phyloP scores from a whole-genome alignment of 35 echinoderm and acorn worm genomes.

The Amphiura filiformis region DNA sequence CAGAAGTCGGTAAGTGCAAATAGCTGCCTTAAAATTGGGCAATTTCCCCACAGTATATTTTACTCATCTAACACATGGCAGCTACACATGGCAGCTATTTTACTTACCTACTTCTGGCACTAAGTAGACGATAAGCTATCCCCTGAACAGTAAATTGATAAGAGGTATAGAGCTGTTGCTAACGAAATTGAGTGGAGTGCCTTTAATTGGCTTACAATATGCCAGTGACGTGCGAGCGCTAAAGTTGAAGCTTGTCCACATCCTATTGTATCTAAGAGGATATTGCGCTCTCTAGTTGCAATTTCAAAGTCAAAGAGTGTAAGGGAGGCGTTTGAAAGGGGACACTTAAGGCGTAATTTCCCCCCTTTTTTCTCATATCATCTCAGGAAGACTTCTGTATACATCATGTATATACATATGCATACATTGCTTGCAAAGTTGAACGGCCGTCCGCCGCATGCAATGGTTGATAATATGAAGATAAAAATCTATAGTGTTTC shows the following conservation, averaged over 20 bases:
- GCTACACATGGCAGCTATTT: no score
- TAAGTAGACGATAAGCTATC: no score
- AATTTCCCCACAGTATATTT: no score
- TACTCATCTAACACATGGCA: no score
- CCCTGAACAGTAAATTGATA: no score
- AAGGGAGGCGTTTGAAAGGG: not conserved
- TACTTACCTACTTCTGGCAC: no score
- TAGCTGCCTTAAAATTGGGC: no score
- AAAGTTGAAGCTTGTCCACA: not conserved
- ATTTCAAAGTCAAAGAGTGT: not conserved
- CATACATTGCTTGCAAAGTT: not conserved
- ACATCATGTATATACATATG: slow-evolving; percentile 1
- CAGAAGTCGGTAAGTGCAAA: no score
- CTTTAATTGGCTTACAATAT: not conserved
- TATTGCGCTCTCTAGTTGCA: slow-evolving; percentile 4
- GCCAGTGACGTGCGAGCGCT: not conserved
- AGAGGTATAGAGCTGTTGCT: no score
- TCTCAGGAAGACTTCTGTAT: not conserved
- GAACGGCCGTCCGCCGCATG: not conserved
- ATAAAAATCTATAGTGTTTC: not conserved
- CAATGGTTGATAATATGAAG: not conserved
- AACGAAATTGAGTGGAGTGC: not conserved
- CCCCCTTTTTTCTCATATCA: not conserved
- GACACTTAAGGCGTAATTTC: not conserved
- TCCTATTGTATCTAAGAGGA: not conserved